Evolutionary conservation across 2,113 vertebrate genomes (phyloP).

Genomic region (Sturnus vulgaris): DNA sequence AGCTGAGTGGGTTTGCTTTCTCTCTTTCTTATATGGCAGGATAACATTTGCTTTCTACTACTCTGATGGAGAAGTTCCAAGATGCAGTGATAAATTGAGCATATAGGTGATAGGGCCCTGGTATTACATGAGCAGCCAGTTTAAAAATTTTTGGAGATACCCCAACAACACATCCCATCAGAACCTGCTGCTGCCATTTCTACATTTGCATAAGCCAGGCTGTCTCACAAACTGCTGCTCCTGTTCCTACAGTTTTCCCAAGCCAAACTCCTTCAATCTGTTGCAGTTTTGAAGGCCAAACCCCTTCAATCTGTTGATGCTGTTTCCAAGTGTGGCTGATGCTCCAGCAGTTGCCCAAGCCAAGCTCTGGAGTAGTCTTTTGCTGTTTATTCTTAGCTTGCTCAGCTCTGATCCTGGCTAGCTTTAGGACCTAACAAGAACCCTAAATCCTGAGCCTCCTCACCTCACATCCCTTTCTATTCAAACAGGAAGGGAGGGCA

Average conservation of each 20-base stretch:
- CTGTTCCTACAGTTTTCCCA: slow-evolving; percentile 46
- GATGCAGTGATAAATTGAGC: slow-evolving; percentile 65
- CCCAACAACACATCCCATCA: slow-evolving; percentile 62
- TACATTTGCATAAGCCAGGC: slow-evolving; percentile 48
- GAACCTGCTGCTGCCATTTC: slow-evolving; percentile 56
- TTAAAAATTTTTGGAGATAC: slow-evolving; percentile 60
- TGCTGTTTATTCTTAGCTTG: slow-evolving; percentile 38
- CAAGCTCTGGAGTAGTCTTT: slow-evolving; percentile 11
- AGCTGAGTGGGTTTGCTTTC: slow-evolving; percentile 48
- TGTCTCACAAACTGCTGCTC: slow-evolving; percentile 62
- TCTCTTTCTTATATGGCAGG: slow-evolving; percentile 26
- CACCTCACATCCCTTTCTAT: neutral
- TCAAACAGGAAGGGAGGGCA: neutral
- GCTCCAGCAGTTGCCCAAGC: slow-evolving; percentile 55
- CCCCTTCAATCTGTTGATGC: slow-evolving; percentile 57
- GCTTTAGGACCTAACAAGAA: neutral
- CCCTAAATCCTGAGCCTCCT: neutral
- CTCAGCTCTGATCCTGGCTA: neutral
- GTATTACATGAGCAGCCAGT: slow-evolving; percentile 64
- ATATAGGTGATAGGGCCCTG: slow-evolving; percentile 64
- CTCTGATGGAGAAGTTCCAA: slow-evolving; percentile 61
- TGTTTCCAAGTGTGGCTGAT: slow-evolving; percentile 54
- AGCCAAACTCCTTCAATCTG: slow-evolving; percentile 65
- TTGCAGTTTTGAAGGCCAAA: slow-evolving; percentile 62
- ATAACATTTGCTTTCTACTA: slow-evolving; percentile 62